phyloP scores from a whole-genome alignment of 2,888 invertebrate species.

The Cheilosia grossa region DNA sequence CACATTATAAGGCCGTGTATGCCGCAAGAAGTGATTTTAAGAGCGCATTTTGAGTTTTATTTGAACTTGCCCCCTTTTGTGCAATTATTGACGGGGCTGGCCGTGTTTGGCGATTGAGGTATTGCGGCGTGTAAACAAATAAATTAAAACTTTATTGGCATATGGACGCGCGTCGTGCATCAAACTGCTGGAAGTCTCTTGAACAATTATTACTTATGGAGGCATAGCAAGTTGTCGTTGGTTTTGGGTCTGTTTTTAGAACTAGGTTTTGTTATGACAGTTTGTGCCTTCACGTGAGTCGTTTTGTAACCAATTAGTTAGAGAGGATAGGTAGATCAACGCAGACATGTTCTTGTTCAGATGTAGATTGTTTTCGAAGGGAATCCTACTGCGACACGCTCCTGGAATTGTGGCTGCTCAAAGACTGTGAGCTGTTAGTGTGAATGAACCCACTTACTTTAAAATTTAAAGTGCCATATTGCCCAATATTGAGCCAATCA shows the following conservation, averaged over 20 bases:
- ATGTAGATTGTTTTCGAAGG: too few species aligned
- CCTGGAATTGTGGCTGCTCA: too few species aligned
- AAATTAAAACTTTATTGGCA: conserved; percentile 13
- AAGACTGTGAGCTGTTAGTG: too few species aligned
- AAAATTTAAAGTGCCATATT: too few species aligned
- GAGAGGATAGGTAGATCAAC: too few species aligned
- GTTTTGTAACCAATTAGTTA: background rate
- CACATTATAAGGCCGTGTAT: conserved; percentile 52
- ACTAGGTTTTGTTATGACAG: background rate
- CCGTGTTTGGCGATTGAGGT: background rate
- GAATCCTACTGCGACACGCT: too few species aligned
- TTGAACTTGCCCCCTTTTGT: conserved; percentile 31
- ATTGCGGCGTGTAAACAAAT: conserved; percentile 31
- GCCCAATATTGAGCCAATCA: too few species aligned
- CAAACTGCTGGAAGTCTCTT: background rate
- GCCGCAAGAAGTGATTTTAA: conserved; percentile 46
- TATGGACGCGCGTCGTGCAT: background rate
- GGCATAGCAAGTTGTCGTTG: background rate
- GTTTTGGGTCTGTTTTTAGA: background rate
- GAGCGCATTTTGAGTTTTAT: conserved; percentile 44
- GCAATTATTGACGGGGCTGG: conserved; percentile 30
- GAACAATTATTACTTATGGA: background rate
- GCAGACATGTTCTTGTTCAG: too few species aligned
- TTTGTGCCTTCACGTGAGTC: background rate
- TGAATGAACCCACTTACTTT: too few species aligned